Evolutionary conservation across 2,888 invertebrate genomes (phyloP).

Genomic region (Lithophane ornitopus): DNA sequence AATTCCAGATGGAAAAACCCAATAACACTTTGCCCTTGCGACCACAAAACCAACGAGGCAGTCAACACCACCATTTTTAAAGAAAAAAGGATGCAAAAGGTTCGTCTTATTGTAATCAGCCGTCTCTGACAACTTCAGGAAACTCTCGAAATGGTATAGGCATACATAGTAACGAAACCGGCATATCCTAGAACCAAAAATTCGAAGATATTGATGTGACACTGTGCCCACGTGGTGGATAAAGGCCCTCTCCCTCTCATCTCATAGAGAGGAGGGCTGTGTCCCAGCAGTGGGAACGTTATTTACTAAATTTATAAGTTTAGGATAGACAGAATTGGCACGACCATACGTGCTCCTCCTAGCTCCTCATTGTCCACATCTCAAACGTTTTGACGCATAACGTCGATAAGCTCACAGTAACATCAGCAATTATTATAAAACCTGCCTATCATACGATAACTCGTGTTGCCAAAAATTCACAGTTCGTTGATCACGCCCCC

Average conservation of each 20-base stretch:
- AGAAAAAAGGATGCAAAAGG: background rate
- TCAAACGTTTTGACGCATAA: background rate
- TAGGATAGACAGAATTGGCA: background rate
- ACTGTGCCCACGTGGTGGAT: background rate
- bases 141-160: background rate
- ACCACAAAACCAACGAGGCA: too few relatives aligned
- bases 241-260: too few relatives aligned
- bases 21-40: too few relatives aligned
- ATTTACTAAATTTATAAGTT: background rate
- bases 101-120: too few relatives aligned
- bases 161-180: background rate
- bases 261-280: background rate
- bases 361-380: background rate
- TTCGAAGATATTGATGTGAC: background rate
- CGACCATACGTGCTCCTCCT: background rate
- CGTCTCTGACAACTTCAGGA: too few relatives aligned
- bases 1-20: too few relatives aligned
- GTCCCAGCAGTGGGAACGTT: background rate
- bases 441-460: conserved; percentile 11
- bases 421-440: conserved; percentile 25
- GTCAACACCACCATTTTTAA: background rate
- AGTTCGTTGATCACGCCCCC: conserved; percentile 31
- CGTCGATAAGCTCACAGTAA: conserved; percentile 11
- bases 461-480: conserved; percentile 39
- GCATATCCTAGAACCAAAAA: background rate